phyloP scores from a whole-genome alignment of 2,113 vertebrate genomes.

The Crotalus viridis region DNA sequence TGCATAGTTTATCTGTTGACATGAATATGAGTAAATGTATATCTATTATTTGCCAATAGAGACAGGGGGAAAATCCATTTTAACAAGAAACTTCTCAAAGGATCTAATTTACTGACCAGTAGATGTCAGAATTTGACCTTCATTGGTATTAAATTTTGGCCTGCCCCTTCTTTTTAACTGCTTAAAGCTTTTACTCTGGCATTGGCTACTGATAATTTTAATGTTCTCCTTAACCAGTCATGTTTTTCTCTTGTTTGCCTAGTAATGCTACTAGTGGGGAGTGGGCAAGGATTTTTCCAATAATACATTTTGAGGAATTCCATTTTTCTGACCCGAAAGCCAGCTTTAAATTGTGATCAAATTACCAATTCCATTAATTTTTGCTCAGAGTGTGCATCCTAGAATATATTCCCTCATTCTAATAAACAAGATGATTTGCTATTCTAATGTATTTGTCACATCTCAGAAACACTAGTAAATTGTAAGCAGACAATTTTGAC shows the following conservation, averaged over 20 bases:
- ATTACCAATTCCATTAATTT: background rate
- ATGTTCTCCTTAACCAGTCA: background rate
- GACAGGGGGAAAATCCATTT: background rate
- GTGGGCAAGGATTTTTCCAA: background rate
- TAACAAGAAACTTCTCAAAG: background rate
- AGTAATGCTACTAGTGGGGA: background rate
- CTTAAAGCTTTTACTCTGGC: background rate
- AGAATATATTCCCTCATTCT: background rate
- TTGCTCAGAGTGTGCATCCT: background rate
- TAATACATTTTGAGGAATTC: background rate
- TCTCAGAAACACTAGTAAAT: background rate
- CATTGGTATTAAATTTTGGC: background rate
- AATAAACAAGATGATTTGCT: background rate
- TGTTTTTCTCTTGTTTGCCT: background rate
- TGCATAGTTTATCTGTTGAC: background rate
- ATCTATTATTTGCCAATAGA: background rate
- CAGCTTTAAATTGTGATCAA: background rate
- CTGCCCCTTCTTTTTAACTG: background rate
- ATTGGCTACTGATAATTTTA: background rate
- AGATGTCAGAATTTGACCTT: background rate
- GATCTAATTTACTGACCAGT: background rate
- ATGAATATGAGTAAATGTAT: background rate
- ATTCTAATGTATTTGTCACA: background rate
- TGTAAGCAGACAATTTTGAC: background rate
- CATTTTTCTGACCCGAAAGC: background rate